phyloP scores from a whole-genome alignment of 2,888 invertebrate species.

The Piscicola geometra region DNA sequence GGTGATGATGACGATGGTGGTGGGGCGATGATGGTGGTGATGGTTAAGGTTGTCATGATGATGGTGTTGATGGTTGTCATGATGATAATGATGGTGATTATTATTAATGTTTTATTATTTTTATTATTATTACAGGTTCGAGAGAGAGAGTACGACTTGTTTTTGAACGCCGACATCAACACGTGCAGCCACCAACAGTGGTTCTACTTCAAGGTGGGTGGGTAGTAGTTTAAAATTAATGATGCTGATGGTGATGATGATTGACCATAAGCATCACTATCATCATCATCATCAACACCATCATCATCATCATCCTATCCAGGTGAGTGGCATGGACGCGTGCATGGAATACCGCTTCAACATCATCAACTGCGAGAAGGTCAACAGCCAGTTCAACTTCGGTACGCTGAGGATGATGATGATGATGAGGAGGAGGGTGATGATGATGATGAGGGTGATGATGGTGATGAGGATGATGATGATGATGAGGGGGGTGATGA shows the following conservation, averaged over 20 bases:
- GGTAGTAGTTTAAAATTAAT: too few relatives aligned
- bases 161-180: slow-evolving; percentile 77
- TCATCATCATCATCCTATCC: too few relatives aligned
- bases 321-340: slow-evolving; percentile 69
- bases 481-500: too few relatives aligned
- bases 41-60: background rate
- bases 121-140: too few relatives aligned
- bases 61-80: background rate
- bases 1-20: background rate
- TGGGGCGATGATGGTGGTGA: background rate
- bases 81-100: background rate
- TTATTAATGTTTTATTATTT: too few relatives aligned
- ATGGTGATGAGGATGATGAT: too few relatives aligned
- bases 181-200: slow-evolving; percentile 73
- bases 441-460: too few relatives aligned
- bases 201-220: slow-evolving; percentile 81
- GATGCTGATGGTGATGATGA: too few relatives aligned
- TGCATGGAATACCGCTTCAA: slow-evolving; percentile 72
- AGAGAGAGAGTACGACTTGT: slow-evolving; percentile 73
- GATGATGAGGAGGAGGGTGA: too few relatives aligned
- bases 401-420: too few relatives aligned
- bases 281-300: too few relatives aligned
- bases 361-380: slow-evolving; percentile 80
- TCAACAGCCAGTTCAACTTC: slow-evolving; percentile 78
- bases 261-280: too few relatives aligned